phyloP scores from a whole-genome alignment of 2,113 vertebrate genomes.

The Arenaria interpres region DNA sequence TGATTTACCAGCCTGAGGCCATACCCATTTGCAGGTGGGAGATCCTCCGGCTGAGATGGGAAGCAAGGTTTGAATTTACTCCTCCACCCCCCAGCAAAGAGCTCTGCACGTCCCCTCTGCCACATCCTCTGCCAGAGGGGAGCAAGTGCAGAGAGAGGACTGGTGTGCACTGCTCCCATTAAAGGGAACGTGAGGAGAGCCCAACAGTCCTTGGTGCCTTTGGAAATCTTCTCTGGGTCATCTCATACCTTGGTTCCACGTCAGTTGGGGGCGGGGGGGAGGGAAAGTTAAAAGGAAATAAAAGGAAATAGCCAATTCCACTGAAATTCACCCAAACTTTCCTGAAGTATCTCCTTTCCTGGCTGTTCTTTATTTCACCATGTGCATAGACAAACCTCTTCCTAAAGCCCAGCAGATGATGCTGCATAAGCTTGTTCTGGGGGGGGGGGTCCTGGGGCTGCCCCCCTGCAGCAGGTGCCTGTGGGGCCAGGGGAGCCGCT shows the following conservation, averaged over 20 bases:
- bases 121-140: neutral
- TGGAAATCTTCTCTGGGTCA: neutral
- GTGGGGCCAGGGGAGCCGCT: neutral
- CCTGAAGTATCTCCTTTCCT: neutral
- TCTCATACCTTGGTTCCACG: neutral
- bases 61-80: neutral
- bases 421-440: fast-evolving
- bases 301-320: neutral
- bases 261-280: neutral
- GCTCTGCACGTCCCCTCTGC: fast-evolving
- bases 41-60: neutral
- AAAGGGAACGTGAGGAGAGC: neutral
- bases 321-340: neutral
- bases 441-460: fast-evolving
- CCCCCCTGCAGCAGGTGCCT: neutral
- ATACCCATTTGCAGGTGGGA: neutral
- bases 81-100: neutral
- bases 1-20: neutral
- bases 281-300: neutral
- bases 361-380: neutral
- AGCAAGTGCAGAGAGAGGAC: neutral
- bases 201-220: neutral
- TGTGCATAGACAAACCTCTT: neutral
- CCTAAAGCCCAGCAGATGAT: neutral
- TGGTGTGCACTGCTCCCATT: neutral